A percentile compares a stretch with the other conserved stretches of the same genome.
Evolutionary conservation across 1,140 invertebrate species (phyloP).

Genomic region (Lamellibrachia luymesi): DNA sequence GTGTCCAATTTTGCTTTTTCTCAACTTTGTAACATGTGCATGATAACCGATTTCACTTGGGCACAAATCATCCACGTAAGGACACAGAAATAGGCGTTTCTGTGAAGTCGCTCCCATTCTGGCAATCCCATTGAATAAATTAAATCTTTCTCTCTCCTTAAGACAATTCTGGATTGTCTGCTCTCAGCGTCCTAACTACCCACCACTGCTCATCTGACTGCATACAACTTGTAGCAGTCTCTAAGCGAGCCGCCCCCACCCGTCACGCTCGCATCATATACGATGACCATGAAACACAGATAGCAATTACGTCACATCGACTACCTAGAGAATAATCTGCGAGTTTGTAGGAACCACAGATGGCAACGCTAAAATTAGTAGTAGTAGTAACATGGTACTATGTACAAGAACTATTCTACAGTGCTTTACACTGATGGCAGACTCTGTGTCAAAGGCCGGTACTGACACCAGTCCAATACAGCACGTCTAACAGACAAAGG

Average conservation of each 20-base stretch:
- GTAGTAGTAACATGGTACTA: neutral
- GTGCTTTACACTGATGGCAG: neutral
- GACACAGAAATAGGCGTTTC: neutral
- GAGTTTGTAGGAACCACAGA: neutral
- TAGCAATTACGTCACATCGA: constrained; percentile 4
- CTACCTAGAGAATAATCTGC: constrained; percentile 4
- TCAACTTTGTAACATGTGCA: neutral
- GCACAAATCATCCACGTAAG: neutral
- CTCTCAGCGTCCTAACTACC: neutral
- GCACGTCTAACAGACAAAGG: neutral
- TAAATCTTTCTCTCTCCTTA: neutral
- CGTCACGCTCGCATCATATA: neutral
- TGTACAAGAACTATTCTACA: neutral
- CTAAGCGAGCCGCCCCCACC: neutral
- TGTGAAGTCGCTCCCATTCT: neutral
- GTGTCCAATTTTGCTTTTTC: neutral
- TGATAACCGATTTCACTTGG: neutral
- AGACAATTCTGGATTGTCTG: neutral
- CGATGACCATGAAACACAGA: neutral
- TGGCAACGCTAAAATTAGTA: neutral
- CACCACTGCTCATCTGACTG: neutral
- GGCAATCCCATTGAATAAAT: neutral
- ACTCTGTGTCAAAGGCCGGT: neutral
- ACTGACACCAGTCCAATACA: neutral
- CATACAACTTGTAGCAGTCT: neutral